These are phyloP conservation scores for Zosterops borbonicus DNA, from an alignment of 2,113 vertebrate genomes.

Conservation along the genomic window DNA sequence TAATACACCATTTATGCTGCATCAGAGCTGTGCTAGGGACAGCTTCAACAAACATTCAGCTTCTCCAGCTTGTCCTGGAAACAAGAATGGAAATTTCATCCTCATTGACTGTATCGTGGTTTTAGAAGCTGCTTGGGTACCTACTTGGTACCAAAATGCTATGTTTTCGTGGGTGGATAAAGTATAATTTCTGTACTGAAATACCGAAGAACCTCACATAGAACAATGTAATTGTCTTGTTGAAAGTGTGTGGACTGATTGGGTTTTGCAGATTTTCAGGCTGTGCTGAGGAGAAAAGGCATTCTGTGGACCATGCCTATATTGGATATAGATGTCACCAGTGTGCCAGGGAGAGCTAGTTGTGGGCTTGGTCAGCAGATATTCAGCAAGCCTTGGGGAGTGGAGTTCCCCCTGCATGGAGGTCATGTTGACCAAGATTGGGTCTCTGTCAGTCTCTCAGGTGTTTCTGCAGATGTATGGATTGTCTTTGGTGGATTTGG, in stretches of 20 bases:
- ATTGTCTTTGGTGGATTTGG: not conserved
- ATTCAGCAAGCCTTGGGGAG: not conserved
- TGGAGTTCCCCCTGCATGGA: not conserved
- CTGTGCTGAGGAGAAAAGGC: not conserved
- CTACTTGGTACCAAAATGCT: not conserved
- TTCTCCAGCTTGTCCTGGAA: not conserved
- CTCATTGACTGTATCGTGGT: not conserved
- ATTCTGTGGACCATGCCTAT: rapidly evolving
- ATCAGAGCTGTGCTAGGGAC: not conserved
- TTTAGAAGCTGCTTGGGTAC: not conserved
- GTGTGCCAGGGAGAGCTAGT: not conserved
- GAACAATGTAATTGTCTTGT: not conserved
- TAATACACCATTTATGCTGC: rapidly evolving
- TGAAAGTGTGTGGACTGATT: rapidly evolving
- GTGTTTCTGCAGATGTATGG: not conserved
- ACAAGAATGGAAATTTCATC: not conserved
- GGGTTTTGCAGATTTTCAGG: not conserved
- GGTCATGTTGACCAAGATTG: rapidly evolving
- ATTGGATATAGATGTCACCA: not conserved
- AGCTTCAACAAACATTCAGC: rapidly evolving
- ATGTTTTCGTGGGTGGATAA: not conserved
- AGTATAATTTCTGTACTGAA: not conserved
- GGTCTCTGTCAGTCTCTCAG: not conserved
- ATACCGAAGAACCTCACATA: not conserved
- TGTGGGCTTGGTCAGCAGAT: not conserved